Evolutionary conservation across 2,888 invertebrate genomes (phyloP).

Genomic region (Mimumesa dahlbomi): DNA sequence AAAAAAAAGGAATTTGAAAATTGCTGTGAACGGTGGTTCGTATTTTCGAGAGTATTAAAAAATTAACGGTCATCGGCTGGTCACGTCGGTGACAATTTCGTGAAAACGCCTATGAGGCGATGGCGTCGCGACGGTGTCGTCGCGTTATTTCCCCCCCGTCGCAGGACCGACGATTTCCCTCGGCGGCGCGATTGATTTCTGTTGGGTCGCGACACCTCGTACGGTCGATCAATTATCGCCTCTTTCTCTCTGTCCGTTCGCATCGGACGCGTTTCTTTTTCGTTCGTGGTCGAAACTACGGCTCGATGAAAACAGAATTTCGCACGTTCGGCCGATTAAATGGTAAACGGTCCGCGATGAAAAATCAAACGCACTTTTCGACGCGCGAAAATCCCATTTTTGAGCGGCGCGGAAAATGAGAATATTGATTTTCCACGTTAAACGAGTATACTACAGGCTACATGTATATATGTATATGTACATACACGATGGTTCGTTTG

Average conservation of each 20-base stretch:
- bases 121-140: slow-evolving; percentile 40
- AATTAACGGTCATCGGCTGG: slow-evolving; percentile 60
- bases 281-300: neutral
- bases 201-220: slow-evolving; percentile 5
- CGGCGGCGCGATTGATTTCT: slow-evolving; percentile 47
- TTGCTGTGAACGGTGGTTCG: neutral
- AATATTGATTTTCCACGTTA: too few relatives aligned
- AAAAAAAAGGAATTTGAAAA: too few relatives aligned
- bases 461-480: too few relatives aligned
- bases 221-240: slow-evolving; percentile 28
- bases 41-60: slow-evolving; percentile 48
- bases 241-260: slow-evolving; percentile 1
- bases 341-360: neutral
- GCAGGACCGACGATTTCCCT: slow-evolving; percentile 43
- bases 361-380: neutral
- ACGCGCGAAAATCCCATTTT: too few relatives aligned
- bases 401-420: too few relatives aligned
- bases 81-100: slow-evolving; percentile 3
- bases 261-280: neutral
- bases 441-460: too few relatives aligned
- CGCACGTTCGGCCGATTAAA: neutral
- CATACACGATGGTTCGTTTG: too few relatives aligned
- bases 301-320: neutral
- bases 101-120: slow-evolving; percentile 39
- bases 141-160: slow-evolving; percentile 46